Evolutionary conservation across 2,113 vertebrate genomes (phyloP).

Genomic region (Osmerus mordax): DNA sequence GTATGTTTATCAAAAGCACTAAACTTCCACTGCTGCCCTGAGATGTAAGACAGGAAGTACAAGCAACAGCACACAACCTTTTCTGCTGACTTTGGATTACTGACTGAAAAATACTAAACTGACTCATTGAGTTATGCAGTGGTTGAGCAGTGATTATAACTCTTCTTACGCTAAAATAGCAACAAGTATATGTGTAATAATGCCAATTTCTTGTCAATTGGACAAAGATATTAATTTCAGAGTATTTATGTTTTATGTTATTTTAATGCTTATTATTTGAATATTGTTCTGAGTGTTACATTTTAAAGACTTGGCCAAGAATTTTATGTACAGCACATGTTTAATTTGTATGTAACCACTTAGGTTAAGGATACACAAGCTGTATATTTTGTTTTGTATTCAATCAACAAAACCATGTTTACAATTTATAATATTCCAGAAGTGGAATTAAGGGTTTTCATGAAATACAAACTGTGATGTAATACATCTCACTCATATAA

Average conservation of each 20-base stretch:
- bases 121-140: background rate
- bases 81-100: background rate
- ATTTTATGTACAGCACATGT: slow-evolving; percentile 4
- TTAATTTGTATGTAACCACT: slow-evolving; percentile 20
- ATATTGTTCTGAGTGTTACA: slow-evolving; percentile 10
- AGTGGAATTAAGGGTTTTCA: slow-evolving; percentile 45
- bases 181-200: slow-evolving; percentile 22
- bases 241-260: slow-evolving; percentile 35
- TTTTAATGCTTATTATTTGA: slow-evolving; percentile 27
- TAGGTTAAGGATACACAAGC: background rate
- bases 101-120: background rate
- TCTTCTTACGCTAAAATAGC: background rate
- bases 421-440: slow-evolving; percentile 23
- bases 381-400: slow-evolving; percentile 39
- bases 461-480: slow-evolving; percentile 5
- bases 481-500: background rate
- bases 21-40: background rate
- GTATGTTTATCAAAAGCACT: background rate
- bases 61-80: background rate
- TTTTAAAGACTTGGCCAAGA: slow-evolving; percentile 9
- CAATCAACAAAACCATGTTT: slow-evolving; percentile 33
- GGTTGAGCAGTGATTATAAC: background rate
- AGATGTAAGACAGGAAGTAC: background rate
- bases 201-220: slow-evolving; percentile 30
- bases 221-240: slow-evolving; percentile 2